Evolutionary conservation across 2,888 invertebrate genomes (phyloP), one percentile per base, ranked within the genome.

Genomic region (Polylopha cassiicola): DNA sequence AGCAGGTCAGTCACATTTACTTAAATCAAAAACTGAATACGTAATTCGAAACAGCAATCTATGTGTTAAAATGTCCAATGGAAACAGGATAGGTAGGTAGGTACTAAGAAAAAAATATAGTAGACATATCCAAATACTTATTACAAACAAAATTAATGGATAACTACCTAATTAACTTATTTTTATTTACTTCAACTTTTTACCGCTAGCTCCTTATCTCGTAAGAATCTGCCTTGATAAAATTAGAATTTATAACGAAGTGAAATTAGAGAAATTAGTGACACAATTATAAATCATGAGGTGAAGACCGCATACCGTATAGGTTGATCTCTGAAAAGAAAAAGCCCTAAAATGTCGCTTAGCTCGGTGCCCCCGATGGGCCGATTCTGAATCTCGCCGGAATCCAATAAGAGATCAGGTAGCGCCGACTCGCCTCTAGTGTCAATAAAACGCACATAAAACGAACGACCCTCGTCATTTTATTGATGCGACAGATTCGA

Each of bases 1-100:
- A 89, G 96, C 96, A 96, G 97, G 97, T 96, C 85, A 92, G 94
- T 89, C 18, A 39, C 27, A 24, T 43, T 28, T 27, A 30, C 34
- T 26, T 36, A 18, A 39, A 29, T 26, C 18, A 43, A 43, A 29
- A 42, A 47, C 37, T 44, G 36, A 39, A 13, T 20, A 16, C 5
- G 8, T 21, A 14, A 37, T 20, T 2, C 7, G 13, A 13, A 6
- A n/a, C 13, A 9, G n/a, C n/a, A n/a, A n/a, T n/a, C n/a, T n/a
- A n/a, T n/a, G n/a, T n/a, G n/a, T n/a, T n/a, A n/a, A n/a, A n/a
- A n/a, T n/a, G n/a, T n/a, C n/a, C n/a, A n/a, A n/a, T n/a, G n/a
- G n/a, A n/a, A n/a, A n/a, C n/a, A n/a, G n/a, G n/a, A n/a, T n/a
- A n/a, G n/a, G n/a, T n/a, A n/a, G n/a, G n/a, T n/a, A n/a, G n/a